A percentile compares a stretch with the other conserved stretches of the same genome.
Evolutionary conservation across 2,888 invertebrate species (phyloP).

Genomic region (Neocrepidodera transversa): DNA sequence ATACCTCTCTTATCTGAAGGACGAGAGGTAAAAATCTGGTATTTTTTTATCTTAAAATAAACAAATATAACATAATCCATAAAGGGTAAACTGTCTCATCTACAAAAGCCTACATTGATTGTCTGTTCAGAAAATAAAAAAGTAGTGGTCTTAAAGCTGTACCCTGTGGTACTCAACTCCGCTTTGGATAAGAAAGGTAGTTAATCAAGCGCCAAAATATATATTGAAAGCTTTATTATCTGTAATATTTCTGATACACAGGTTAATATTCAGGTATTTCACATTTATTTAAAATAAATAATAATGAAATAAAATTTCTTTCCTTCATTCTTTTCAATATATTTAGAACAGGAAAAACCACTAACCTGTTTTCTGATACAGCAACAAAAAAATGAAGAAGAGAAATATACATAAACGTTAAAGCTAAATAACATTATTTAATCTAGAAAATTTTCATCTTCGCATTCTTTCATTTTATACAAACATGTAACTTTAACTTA

Average conservation of each 20-base stretch:
- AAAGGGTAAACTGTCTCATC: too few relatives aligned
- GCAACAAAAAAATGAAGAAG: constrained; percentile 13
- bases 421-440: constrained; percentile 47
- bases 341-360: constrained; percentile 50
- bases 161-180: too few relatives aligned
- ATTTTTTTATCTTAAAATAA: too few relatives aligned
- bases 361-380: constrained; percentile 46
- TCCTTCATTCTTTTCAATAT: constrained; percentile 28
- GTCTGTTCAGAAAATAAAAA: too few relatives aligned
- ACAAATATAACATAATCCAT: too few relatives aligned
- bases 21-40: too few relatives aligned
- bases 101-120: too few relatives aligned
- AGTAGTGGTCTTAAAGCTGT: too few relatives aligned
- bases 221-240: constrained; percentile 58
- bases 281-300: constrained; percentile 56
- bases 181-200: too few relatives aligned
- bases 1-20: too few relatives aligned
- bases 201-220: too few relatives aligned
- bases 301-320: constrained; percentile 38
- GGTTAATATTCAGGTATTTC: constrained; percentile 55
- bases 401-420: constrained; percentile 15
- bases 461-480: constrained; percentile 51
- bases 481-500: constrained; percentile 55
- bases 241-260: constrained; percentile 56
- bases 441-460: constrained; percentile 41